These are phyloP conservation scores for Melolontha melolontha DNA, from an alignment of 2,888 invertebrate species.

Conservation along the genomic window DNA sequence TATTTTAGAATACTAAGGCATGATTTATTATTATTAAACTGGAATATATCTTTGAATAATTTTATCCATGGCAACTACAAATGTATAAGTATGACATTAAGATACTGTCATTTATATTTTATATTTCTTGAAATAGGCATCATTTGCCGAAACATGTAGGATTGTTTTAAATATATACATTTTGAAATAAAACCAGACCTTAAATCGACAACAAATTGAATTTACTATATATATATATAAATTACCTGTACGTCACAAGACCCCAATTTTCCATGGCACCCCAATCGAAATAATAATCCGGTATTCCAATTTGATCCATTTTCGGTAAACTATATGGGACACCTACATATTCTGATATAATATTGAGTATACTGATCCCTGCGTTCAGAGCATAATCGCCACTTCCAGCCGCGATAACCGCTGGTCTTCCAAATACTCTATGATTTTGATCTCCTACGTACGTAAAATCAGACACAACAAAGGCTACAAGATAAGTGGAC, in stretches of 20 bases:
- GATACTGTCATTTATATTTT: too few relatives aligned
- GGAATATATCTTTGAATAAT: too few relatives aligned
- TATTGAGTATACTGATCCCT: constrained; percentile 64
- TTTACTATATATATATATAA: too few relatives aligned
- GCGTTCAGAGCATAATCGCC: constrained; percentile 64
- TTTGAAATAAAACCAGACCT: too few relatives aligned
- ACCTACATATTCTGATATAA: constrained; percentile 71
- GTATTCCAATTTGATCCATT: constrained; percentile 84
- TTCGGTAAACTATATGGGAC: constrained; percentile 70
- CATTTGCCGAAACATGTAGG: too few relatives aligned
- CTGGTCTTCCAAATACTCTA: constrained; percentile 33
- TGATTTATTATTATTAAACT: too few relatives aligned
- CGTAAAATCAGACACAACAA: constrained; percentile 80
- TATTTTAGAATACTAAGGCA: too few relatives aligned
- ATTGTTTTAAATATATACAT: too few relatives aligned
- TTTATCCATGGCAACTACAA: too few relatives aligned
- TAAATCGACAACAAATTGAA: too few relatives aligned
- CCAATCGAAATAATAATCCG: constrained; percentile 77
- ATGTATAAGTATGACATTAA: too few relatives aligned
- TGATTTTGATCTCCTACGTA: constrained; percentile 14
- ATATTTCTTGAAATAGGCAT: too few relatives aligned
- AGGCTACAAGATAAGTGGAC: constrained; percentile 87
- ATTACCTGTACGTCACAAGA: constrained; percentile 75
- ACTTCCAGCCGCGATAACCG: constrained; percentile 54
- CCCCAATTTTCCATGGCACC: constrained; percentile 98